Conservation (phyloP, 2,888 invertebrate genomes). For the Andricus curvator region DNA sequence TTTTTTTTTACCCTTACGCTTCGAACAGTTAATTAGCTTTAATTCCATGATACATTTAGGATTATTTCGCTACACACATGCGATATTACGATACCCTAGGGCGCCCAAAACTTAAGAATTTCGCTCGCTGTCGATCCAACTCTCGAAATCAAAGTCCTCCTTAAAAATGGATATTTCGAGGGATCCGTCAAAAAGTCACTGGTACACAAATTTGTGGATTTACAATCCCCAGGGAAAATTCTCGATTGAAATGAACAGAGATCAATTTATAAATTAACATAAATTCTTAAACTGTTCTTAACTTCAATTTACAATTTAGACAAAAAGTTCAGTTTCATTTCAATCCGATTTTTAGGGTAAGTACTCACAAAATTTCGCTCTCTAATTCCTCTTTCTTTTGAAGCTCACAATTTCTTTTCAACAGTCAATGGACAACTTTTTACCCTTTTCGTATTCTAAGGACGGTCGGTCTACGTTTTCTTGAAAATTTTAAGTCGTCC, state of each 20-base stretch:
- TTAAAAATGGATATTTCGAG: slow-evolving; percentile 8
- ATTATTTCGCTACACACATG: slow-evolving; percentile 68
- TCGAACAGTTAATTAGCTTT: slow-evolving; percentile 59
- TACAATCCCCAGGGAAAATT: background rate
- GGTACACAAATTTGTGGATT: slow-evolving; percentile 14
- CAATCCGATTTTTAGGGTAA: slow-evolving; percentile 6
- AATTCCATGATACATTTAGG: slow-evolving; percentile 67
- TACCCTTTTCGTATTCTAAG: slow-evolving; percentile 19
- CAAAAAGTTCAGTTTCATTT: background rate
- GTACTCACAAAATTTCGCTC: background rate
- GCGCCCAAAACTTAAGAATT: slow-evolving; percentile 21
- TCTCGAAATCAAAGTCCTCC: slow-evolving; percentile 3
- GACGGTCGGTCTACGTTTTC: slow-evolving; percentile 33
- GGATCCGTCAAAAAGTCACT: slow-evolving; percentile 21
- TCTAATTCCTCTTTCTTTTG: background rate
- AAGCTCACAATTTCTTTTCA: slow-evolving; percentile 13
- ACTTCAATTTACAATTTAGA: background rate
- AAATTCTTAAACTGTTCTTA: background rate
- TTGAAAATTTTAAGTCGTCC: slow-evolving; percentile 15
- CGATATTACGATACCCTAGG: slow-evolving; percentile 65
- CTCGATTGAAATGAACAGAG: slow-evolving; percentile 9
- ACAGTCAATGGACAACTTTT: background rate
- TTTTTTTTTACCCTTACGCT: slow-evolving; percentile 38
- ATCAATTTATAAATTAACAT: background rate
- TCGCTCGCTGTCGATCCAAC: slow-evolving; percentile 8